Percentiles rank a stretch among this genome's conserved stretches.
phyloP scores from a whole-genome alignment of 2,797 vertebrate species.

The Valencia hispanica region DNA sequence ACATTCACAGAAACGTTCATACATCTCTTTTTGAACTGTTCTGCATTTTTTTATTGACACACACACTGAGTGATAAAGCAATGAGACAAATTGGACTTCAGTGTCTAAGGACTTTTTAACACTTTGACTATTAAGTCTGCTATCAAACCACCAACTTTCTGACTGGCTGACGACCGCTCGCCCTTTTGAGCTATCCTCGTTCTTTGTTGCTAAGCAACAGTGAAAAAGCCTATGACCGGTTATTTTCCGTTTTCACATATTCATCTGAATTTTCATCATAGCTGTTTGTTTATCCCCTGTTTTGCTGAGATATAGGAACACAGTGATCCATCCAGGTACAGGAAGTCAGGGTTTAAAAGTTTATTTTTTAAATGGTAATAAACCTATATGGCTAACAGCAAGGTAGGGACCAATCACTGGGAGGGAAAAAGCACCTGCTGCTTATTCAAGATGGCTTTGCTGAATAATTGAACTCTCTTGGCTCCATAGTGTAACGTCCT shows the following conservation, averaged over 20 bases:
- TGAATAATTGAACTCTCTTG: slow-evolving; percentile 52
- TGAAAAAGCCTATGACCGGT: slow-evolving; percentile 16
- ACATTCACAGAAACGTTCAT: neutral
- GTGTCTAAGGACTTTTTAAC: neutral
- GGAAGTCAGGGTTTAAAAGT: slow-evolving; percentile 1
- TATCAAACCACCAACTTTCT: neutral
- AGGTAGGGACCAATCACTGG: slow-evolving; percentile 20
- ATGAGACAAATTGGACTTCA: neutral
- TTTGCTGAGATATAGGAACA: slow-evolving; percentile 24
- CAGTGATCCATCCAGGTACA: slow-evolving; percentile 28
- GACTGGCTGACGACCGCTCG: neutral
- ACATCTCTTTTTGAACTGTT: neutral
- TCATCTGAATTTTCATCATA: slow-evolving; percentile 33
- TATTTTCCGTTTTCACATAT: slow-evolving; percentile 42
- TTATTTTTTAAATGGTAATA: slow-evolving; percentile 35
- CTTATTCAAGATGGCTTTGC: slow-evolving; percentile 30
- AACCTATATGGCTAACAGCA: slow-evolving; percentile 30
- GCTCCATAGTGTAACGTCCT: slow-evolving; percentile 38
- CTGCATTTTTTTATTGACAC: neutral
- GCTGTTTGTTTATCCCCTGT: slow-evolving; percentile 19
- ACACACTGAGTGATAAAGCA: neutral
- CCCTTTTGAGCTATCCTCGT: neutral
- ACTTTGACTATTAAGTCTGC: neutral
- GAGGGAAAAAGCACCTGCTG: slow-evolving; percentile 44
- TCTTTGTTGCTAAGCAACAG: slow-evolving; percentile 59